Evolutionary conservation across 2,888 invertebrate genomes (phyloP).

Genomic region (Chrysolina oricalcia): DNA sequence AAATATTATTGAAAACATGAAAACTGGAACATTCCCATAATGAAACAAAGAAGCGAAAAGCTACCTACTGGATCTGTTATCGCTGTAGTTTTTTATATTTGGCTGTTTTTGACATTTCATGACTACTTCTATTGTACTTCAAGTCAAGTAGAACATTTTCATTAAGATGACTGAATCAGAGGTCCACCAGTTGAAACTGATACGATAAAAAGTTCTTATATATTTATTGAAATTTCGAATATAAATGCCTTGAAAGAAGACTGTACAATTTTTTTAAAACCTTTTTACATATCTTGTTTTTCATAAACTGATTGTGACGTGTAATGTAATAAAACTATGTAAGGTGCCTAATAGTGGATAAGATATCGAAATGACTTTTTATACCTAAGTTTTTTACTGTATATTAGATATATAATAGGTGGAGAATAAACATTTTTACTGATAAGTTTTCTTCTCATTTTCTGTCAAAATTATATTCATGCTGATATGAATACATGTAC

Average conservation of each 20-base stretch:
- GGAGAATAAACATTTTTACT: conserved; percentile 18
- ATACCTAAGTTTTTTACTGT: conserved; percentile 35
- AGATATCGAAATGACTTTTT: conserved; percentile 15
- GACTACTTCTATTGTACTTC: no score
- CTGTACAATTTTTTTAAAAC: neutral
- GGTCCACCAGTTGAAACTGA: neutral
- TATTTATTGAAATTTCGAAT: neutral
- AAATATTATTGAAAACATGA: no score
- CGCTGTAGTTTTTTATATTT: no score
- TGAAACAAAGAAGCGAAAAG: no score
- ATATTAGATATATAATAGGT: conserved; percentile 36
- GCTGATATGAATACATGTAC: no score
- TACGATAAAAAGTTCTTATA: neutral
- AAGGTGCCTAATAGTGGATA: conserved; percentile 12
- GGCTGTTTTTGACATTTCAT: no score
- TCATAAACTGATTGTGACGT: neutral
- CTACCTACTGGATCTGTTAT: no score
- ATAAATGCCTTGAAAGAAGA: conserved; percentile 4
- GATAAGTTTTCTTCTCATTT: neutral
- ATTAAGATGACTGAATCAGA: neutral
- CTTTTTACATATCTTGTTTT: neutral
- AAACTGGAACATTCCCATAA: no score
- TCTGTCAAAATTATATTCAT: neutral
- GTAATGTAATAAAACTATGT: conserved; percentile 23
- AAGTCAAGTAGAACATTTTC: neutral